Evolutionary conservation across 2,113 vertebrate species (phyloP).

Genomic region (Caloenas nicobarica): DNA sequence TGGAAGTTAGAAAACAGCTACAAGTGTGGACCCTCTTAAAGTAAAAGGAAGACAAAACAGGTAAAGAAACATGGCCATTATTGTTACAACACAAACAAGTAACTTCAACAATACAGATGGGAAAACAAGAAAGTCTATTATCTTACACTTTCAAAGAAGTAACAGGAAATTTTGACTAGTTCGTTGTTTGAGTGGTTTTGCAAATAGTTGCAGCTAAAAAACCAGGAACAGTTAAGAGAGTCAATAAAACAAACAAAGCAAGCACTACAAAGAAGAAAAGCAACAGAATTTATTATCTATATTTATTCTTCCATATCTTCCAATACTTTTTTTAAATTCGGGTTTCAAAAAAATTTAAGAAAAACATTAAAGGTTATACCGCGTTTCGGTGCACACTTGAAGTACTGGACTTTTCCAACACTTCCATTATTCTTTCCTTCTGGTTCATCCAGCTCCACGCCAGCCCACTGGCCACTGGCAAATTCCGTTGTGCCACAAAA

Average conservation of each 20-base stretch:
- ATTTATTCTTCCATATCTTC: not conserved
- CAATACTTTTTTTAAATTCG: not conserved
- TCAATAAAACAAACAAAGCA: not conserved
- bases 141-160: not conserved
- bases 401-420: conserved; percentile 92
- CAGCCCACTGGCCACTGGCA: conserved; percentile 94
- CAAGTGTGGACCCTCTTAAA: not conserved
- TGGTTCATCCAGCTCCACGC: conserved; percentile 90
- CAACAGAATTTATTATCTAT: not conserved
- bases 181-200: not conserved
- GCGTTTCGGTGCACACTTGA: conserved; percentile 85
- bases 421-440: conserved; percentile 96
- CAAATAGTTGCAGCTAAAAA: not conserved
- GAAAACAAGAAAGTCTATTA: not conserved
- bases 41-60: not conserved
- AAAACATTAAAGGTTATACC: conserved; percentile 72
- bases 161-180: not conserved
- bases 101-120: not conserved
- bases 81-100: not conserved
- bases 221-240: not conserved
- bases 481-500: conserved; percentile 95
- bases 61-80: not conserved
- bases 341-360: not conserved
- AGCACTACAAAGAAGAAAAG: not conserved
- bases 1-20: not conserved